phyloP scores from a whole-genome alignment of 1,140 invertebrate genomes.

The Phenacoccus solenopsis region DNA sequence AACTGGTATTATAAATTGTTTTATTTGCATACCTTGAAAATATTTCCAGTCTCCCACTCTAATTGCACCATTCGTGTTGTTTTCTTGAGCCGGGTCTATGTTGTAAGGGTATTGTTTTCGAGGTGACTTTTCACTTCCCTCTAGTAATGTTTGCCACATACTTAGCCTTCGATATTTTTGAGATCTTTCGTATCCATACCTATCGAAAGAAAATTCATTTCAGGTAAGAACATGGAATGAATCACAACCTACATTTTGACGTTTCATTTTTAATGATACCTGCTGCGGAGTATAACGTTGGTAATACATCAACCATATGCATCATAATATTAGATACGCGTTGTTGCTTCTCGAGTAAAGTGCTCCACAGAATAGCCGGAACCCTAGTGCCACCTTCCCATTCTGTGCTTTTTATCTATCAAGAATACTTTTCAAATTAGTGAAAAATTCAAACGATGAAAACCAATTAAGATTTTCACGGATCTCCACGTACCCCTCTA shows the following conservation, averaged over 20 bases:
- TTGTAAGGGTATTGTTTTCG: constrained; percentile 55
- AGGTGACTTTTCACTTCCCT: constrained; percentile 37
- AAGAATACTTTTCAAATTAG: too few species aligned
- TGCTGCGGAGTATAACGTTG: constrained; percentile 44
- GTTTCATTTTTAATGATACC: constrained; percentile 24
- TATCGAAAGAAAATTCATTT: constrained; percentile 3
- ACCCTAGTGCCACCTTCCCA: constrained; percentile 59
- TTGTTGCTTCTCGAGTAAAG: constrained; percentile 36
- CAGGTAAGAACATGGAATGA: neutral
- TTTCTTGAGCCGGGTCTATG: constrained; percentile 51
- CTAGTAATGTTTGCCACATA: constrained; percentile 51
- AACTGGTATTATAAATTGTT: too few species aligned
- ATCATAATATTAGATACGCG: constrained; percentile 41
- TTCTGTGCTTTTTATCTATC: constrained; percentile 34
- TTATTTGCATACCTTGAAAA: constrained; percentile 41
- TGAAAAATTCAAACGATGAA: too few species aligned
- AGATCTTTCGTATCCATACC: constrained; percentile 28
- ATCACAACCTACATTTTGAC: neutral
- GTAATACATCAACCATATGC: constrained; percentile 58
- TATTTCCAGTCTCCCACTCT: constrained; percentile 59
- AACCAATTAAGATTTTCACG: too few species aligned
- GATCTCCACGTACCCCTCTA: constrained; percentile 40
- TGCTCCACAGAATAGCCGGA: constrained; percentile 48
- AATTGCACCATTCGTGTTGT: constrained; percentile 40
- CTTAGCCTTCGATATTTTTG: constrained; percentile 51